A percentile compares a stretch with the other conserved stretches of the same genome.
These are phyloP conservation scores for Cataglyphis rosenhaueri DNA, from an alignment of 2,888 invertebrate species.

Conservation along the genomic window DNA sequence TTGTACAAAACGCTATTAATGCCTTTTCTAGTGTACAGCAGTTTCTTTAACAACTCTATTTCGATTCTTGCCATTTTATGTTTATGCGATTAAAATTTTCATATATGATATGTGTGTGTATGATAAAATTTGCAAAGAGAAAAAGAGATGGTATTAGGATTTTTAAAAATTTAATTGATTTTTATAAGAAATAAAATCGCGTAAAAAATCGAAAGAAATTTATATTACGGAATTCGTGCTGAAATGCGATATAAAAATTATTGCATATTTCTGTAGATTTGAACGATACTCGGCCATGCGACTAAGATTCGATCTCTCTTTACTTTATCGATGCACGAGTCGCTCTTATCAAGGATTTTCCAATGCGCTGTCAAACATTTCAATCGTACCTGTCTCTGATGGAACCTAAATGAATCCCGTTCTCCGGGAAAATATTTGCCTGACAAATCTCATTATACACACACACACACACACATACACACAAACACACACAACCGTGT, in stretches of 20 bases:
- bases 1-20: constrained; percentile 12
- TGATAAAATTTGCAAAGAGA: neutral
- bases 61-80: neutral
- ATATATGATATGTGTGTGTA: neutral
- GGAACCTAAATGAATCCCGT: neutral
- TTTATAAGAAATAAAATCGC: neutral
- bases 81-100: neutral
- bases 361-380: constrained; percentile 1
- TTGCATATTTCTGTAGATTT: constrained; percentile 80
- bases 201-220: neutral
- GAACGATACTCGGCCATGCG: constrained; percentile 72
- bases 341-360: constrained; percentile 63
- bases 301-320: constrained; percentile 51
- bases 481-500: constrained; percentile 66
- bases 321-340: constrained; percentile 58
- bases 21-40: neutral
- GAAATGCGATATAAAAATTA: constrained; percentile 77
- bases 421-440: constrained; percentile 77
- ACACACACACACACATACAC: constrained; percentile 67
- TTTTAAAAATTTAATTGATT: neutral
- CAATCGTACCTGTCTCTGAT: constrained; percentile 3
- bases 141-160: neutral
- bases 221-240: constrained; percentile 71
- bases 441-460: constrained; percentile 82
- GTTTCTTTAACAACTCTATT: neutral